phyloP scores from a whole-genome alignment of 2,888 invertebrate species.

The Eupithecia pulchellata region DNA sequence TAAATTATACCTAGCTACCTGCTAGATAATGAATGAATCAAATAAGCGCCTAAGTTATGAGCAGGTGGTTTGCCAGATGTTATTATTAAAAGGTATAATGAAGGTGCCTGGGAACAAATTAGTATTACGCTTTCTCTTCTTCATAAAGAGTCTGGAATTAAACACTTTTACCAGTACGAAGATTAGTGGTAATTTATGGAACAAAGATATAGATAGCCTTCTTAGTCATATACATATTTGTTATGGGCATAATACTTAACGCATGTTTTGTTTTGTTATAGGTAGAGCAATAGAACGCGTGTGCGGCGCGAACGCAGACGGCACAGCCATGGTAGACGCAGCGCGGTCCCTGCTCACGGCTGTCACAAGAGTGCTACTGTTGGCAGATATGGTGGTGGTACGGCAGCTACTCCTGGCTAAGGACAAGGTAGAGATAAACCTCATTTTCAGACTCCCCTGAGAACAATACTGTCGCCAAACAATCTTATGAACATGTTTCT shows the following conservation, averaged over 20 bases:
- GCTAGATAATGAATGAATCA: conserved; percentile 48
- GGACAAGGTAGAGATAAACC: conserved; percentile 90
- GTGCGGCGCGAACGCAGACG: conserved; percentile 92
- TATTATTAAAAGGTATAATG: conserved; percentile 1
- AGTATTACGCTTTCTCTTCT: neutral
- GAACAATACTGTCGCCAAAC: conserved; percentile 10
- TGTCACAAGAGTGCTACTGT: conserved; percentile 96
- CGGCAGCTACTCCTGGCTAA: conserved; percentile 97
- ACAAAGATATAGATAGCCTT: neutral
- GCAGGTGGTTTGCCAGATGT: neutral
- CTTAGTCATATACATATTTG: too few species aligned
- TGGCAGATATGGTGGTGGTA: conserved; percentile 99
- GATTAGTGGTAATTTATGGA: neutral
- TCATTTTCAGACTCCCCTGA: neutral
- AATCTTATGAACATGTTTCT: conserved; percentile 21
- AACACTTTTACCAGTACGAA: neutral
- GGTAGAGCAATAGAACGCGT: conserved; percentile 96
- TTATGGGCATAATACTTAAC: neutral
- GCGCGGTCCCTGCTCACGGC: conserved; percentile 96
- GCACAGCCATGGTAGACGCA: conserved; percentile 94
- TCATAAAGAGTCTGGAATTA: neutral
- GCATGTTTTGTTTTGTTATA: conserved; percentile 62
- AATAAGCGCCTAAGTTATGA: conserved; percentile 48
- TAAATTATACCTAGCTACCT: conserved; percentile 51
- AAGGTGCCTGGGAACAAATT: neutral